Percentiles rank a stretch among this genome's conserved stretches.
Conservation (phyloP, 2,888 invertebrate species). For the Heliconius ismenius region DNA sequence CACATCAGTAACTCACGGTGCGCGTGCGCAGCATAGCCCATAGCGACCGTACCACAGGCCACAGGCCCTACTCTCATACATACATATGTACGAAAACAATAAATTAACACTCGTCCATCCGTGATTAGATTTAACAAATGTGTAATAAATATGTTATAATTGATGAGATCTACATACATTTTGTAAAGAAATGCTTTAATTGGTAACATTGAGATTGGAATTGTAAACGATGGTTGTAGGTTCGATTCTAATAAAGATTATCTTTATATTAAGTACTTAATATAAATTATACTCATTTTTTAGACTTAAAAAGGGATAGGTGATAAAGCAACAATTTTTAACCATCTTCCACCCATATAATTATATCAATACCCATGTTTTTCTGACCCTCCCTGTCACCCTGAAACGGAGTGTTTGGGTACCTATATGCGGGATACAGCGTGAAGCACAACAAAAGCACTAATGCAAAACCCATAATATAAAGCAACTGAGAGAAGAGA, state of each 20-base stretch:
- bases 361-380: conserved; percentile 73
- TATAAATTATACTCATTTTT: neutral
- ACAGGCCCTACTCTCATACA: conserved; percentile 13
- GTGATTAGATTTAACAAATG: conserved; percentile 37
- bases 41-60: neutral
- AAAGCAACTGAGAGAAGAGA: neutral
- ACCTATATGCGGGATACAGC: neutral
- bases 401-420: neutral
- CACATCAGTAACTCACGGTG: conserved; percentile 48
- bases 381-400: conserved; percentile 55
- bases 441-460: neutral
- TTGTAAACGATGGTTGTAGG: neutral
- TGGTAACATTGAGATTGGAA: neutral
- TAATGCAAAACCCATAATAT: too few species aligned
- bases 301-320: too few species aligned
- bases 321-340: too few species aligned
- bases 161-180: conserved; percentile 32
- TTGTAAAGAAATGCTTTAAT: conserved; percentile 1
- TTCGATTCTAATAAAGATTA: neutral
- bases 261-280: neutral
- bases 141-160: conserved; percentile 37
- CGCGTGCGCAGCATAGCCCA: conserved; percentile 45
- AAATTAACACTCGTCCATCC: conserved; percentile 38
- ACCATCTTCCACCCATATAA: conserved; percentile 61
- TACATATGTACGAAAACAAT: conserved; percentile 12